Evolutionary conservation across 2,797 vertebrate species (phyloP).

Genomic region (Cryptoblepharus egeriae): DNA sequence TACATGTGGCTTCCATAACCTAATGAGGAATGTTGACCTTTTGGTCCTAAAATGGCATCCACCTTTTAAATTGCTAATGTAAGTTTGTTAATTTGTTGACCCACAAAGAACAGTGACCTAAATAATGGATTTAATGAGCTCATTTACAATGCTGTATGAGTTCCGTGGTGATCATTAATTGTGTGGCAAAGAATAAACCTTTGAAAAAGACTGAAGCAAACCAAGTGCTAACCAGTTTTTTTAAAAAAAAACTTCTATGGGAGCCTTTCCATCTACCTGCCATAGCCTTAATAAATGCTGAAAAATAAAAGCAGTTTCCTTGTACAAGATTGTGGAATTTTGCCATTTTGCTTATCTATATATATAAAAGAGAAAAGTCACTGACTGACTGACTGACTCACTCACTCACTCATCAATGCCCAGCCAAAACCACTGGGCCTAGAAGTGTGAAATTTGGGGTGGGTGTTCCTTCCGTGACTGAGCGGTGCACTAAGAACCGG

Average conservation of each 20-base stretch:
- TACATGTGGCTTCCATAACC: slow-evolving; percentile 38
- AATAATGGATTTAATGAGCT: slow-evolving; percentile 63
- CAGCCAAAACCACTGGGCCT: no score
- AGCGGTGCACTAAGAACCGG: no score
- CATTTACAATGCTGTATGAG: slow-evolving; percentile 64
- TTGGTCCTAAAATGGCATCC: slow-evolving; percentile 38
- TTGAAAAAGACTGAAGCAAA: slow-evolving; percentile 60
- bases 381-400: no score
- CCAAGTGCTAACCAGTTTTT: slow-evolving; percentile 38
- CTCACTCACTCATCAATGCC: no score
- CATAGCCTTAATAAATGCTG: slow-evolving; percentile 3
- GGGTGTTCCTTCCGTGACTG: no score
- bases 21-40: slow-evolving; percentile 53
- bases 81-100: slow-evolving; percentile 70
- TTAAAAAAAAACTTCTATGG: slow-evolving; percentile 32
- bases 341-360: neutral
- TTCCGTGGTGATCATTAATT: slow-evolving; percentile 40
- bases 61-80: slow-evolving; percentile 64
- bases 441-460: no score
- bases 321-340: neutral
- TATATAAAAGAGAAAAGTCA: no score
- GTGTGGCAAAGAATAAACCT: slow-evolving; percentile 45
- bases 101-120: slow-evolving; percentile 50
- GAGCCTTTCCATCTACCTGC: slow-evolving; percentile 31
- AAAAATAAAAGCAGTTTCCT: slow-evolving; percentile 17